Conservation (phyloP, 2,797 vertebrate species). For the Myotis planiceps region DNA sequence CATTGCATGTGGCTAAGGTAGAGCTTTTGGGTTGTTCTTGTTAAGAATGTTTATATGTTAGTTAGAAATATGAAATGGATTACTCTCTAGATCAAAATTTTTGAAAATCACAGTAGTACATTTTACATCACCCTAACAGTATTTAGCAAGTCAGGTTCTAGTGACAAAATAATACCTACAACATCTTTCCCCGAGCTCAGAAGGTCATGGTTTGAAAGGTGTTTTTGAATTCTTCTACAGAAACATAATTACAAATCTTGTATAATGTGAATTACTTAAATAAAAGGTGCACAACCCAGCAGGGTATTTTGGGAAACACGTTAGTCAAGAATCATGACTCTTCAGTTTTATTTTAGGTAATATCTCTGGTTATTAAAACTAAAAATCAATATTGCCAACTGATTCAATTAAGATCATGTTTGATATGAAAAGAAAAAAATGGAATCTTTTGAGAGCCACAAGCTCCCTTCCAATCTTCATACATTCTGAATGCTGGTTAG, state of each 20-base stretch:
- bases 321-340: constrained; percentile 26
- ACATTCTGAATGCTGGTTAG: not conserved
- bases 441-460: not conserved
- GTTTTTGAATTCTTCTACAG: not conserved
- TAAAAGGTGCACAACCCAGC: constrained; percentile 9
- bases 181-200: not conserved
- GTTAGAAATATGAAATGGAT: not conserved
- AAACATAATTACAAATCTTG: not conserved
- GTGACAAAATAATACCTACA: not conserved
- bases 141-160: not conserved
- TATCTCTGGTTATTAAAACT: constrained; percentile 56
- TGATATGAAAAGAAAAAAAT: not conserved
- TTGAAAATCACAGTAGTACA: not conserved
- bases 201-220: not conserved
- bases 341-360: constrained; percentile 38
- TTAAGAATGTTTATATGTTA: not conserved
- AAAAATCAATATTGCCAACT: constrained; percentile 37
- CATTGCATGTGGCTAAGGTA: not conserved
- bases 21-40: not conserved
- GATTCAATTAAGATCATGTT: constrained; percentile 45
- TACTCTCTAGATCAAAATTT: not conserved
- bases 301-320: constrained; percentile 28
- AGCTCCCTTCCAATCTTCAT: not conserved
- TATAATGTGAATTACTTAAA: not conserved
- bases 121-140: not conserved